Percentiles rank a stretch among this genome's conserved stretches.
These are phyloP conservation scores for Glyphotaelius pellucidus DNA, from an alignment of 2,888 invertebrate species.

Conservation along the genomic window DNA sequence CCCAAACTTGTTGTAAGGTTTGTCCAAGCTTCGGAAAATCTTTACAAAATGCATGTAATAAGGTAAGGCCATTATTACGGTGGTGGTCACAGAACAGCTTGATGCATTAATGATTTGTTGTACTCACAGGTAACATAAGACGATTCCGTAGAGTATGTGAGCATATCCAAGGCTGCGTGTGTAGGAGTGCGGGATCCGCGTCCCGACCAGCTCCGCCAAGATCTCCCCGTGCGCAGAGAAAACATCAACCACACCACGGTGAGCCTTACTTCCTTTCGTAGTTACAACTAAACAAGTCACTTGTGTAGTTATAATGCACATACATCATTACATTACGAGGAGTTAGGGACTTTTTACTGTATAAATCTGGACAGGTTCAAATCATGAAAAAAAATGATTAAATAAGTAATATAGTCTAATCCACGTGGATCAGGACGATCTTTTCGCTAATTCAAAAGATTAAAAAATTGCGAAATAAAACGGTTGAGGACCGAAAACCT, in stretches of 20 bases:
- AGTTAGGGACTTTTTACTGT: neutral
- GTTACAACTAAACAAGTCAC: neutral
- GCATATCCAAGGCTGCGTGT: slow-evolving; percentile 93
- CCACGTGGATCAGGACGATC: neutral
- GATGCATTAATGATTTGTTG: neutral
- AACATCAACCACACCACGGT: slow-evolving; percentile 70
- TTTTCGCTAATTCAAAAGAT: neutral
- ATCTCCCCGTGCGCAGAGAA: slow-evolving; percentile 68
- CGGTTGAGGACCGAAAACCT: neutral
- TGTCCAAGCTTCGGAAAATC: neutral
- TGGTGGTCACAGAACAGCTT: neutral
- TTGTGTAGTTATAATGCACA: too few relatives aligned
- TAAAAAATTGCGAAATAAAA: too few relatives aligned
- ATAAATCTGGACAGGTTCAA: neutral
- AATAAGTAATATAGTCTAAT: neutral
- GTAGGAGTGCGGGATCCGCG: slow-evolving; percentile 73
- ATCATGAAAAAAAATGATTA: too few relatives aligned
- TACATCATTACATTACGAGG: too few relatives aligned
- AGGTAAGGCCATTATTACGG: neutral
- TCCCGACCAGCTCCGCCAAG: slow-evolving; percentile 63
- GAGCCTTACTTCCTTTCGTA: neutral
- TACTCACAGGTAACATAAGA: slow-evolving; percentile 91
- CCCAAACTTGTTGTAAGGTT: neutral
- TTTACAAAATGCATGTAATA: too few relatives aligned
- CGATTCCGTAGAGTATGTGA: slow-evolving; percentile 97